Evolutionary conservation across 2,113 vertebrate genomes (phyloP).

Genomic region (Falcunculus frontatus): DNA sequence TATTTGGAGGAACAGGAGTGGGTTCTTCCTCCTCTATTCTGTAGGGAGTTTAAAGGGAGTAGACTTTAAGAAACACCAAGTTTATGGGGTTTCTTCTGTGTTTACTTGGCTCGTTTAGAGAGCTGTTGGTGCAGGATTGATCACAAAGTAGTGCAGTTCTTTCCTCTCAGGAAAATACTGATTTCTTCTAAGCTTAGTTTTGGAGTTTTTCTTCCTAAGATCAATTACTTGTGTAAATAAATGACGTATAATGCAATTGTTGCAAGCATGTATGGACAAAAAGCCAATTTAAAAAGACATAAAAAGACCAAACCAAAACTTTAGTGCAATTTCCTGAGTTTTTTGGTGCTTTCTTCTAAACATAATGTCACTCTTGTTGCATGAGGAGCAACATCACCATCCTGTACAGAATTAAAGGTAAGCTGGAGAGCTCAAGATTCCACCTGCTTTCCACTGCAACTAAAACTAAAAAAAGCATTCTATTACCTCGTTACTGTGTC

Average conservation of each 20-base stretch:
- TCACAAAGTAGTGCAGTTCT: not conserved
- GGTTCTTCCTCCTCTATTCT: not conserved
- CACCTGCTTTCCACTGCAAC: not conserved
- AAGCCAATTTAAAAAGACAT: not conserved
- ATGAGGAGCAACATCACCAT: not conserved
- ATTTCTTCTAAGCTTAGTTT: not conserved
- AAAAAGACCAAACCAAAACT: accelerated
- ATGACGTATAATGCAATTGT: not conserved
- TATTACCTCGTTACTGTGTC: not conserved
- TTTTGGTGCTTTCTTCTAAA: not conserved
- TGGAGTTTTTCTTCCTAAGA: not conserved
- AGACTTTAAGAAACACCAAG: not conserved
- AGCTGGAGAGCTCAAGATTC: not conserved
- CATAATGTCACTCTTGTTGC: not conserved
- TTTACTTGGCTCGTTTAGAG: not conserved
- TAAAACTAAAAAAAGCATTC: not conserved
- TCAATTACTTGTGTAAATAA: not conserved
- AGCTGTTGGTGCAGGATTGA: not conserved
- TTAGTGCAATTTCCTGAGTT: not conserved
- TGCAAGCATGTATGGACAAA: not conserved
- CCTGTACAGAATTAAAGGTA: not conserved
- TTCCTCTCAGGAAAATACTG: not conserved
- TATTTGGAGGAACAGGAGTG: not conserved
- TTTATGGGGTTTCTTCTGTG: not conserved
- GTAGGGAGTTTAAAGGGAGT: not conserved